Evolutionary conservation across 2,797 vertebrate species (phyloP).

Genomic region (Sebastes oblongus): DNA sequence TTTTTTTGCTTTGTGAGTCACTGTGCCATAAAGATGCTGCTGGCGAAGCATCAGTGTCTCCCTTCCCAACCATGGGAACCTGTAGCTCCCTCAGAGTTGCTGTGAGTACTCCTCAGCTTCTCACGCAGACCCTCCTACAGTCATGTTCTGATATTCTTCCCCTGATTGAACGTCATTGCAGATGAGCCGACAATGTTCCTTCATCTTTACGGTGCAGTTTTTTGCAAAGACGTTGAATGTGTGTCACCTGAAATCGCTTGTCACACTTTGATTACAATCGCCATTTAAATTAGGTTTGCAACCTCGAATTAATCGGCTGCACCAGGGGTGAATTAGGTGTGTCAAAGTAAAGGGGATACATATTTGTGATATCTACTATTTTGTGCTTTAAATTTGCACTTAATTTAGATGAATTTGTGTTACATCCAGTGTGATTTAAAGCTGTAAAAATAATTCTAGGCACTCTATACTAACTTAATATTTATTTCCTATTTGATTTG

Average conservation of each 20-base stretch:
- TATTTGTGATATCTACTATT: not conserved
- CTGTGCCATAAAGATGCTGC: slow-evolving; percentile 22
- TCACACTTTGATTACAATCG: not conserved
- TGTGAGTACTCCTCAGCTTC: not conserved
- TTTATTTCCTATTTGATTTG: not conserved
- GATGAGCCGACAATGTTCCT: not conserved
- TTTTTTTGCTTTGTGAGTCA: slow-evolving; percentile 29
- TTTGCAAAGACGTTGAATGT: not conserved
- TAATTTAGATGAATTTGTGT: not conserved
- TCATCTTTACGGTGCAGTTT: not conserved
- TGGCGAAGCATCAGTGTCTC: slow-evolving; percentile 49
- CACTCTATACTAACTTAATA: not conserved
- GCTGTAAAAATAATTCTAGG: not conserved
- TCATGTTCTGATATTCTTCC: not conserved
- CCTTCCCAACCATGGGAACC: slow-evolving; percentile 36
- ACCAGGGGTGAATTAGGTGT: not conserved
- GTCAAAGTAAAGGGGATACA: not conserved
- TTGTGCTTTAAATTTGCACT: not conserved
- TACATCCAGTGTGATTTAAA: not conserved
- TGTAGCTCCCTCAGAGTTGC: slow-evolving; percentile 24
- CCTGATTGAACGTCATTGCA: not conserved
- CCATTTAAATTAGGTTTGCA: not conserved
- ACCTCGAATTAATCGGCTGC: not conserved
- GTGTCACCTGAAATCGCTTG: not conserved
- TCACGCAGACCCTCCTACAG: not conserved